These are phyloP conservation scores for Lates japonicus DNA, from an alignment of 2,797 vertebrate species.

Conservation along the genomic window DNA sequence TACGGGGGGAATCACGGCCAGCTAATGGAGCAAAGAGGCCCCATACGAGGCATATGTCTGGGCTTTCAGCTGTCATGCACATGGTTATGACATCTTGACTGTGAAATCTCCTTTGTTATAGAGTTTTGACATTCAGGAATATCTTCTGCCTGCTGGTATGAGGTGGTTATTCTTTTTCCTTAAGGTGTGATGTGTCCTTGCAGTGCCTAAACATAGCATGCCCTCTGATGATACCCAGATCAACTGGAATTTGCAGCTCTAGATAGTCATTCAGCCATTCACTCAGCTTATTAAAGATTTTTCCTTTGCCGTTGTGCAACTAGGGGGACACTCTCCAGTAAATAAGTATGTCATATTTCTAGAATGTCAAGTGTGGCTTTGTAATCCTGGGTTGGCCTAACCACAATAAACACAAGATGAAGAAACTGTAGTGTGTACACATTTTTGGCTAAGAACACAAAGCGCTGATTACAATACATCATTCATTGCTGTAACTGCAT, in stretches of 20 bases:
- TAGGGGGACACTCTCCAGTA: neutral
- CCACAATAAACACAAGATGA: neutral
- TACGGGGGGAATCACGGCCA: conserved; percentile 52
- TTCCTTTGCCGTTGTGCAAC: neutral
- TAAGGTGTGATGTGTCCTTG: neutral
- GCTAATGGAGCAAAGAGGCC: conserved; percentile 66
- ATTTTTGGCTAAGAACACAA: neutral
- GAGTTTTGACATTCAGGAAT: neutral
- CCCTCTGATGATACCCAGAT: neutral
- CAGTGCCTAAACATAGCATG: neutral
- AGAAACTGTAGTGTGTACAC: neutral
- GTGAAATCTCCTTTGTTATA: conserved; percentile 39
- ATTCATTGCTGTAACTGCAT: neutral
- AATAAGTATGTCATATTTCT: neutral
- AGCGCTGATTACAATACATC: neutral
- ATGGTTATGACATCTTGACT: conserved; percentile 47
- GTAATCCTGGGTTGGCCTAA: neutral
- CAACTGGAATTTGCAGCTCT: neutral
- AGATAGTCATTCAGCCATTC: neutral
- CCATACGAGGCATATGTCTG: conserved; percentile 19
- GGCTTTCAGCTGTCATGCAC: conserved; percentile 48
- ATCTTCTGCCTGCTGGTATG: neutral
- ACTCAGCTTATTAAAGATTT: neutral
- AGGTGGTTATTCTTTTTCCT: neutral
- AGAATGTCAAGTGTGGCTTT: neutral